Conservation (phyloP, 37 sponge, comb jelly and placozoan genomes). For the Sycon ciliatum region DNA sequence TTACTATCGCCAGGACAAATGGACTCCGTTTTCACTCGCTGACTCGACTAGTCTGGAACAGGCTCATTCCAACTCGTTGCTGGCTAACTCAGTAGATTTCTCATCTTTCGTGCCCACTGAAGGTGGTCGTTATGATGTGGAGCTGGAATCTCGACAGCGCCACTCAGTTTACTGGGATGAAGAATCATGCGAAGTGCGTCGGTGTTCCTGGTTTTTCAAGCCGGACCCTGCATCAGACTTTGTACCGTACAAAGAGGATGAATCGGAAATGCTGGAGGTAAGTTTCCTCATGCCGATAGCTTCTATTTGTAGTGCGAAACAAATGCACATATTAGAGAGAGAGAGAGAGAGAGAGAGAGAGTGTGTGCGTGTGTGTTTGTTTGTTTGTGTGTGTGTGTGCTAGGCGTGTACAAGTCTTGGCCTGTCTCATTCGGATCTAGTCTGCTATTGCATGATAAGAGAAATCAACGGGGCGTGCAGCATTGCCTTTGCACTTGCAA, state of each 20-base stretch:
- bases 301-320: too few species aligned
- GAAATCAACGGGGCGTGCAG: too few species aligned
- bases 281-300: neutral
- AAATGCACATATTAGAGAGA: too few species aligned
- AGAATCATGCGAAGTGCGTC: slow-evolving; percentile 48
- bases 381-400: too few species aligned
- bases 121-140: slow-evolving; percentile 91
- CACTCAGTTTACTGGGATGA: slow-evolving; percentile 86
- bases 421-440: too few species aligned
- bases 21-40: slow-evolving; percentile 82
- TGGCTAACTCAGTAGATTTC: neutral
- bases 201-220: slow-evolving; percentile 93
- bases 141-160: slow-evolving; percentile 47
- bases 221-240: slow-evolving; percentile 69
- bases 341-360: too few species aligned
- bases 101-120: slow-evolving; percentile 64
- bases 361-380: neutral
- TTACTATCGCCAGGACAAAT: slow-evolving; percentile 62
- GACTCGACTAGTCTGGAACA: slow-evolving; percentile 67
- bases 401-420: too few species aligned
- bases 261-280: slow-evolving; percentile 70
- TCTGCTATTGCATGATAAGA: too few species aligned
- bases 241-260: slow-evolving; percentile 71
- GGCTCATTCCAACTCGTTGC: slow-evolving; percentile 17
- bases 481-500: too few species aligned